Percentiles rank a stretch among this genome's conserved stretches.
phyloP scores from a whole-genome alignment of 1,140 invertebrate species.

The Trichoplusia ni region DNA sequence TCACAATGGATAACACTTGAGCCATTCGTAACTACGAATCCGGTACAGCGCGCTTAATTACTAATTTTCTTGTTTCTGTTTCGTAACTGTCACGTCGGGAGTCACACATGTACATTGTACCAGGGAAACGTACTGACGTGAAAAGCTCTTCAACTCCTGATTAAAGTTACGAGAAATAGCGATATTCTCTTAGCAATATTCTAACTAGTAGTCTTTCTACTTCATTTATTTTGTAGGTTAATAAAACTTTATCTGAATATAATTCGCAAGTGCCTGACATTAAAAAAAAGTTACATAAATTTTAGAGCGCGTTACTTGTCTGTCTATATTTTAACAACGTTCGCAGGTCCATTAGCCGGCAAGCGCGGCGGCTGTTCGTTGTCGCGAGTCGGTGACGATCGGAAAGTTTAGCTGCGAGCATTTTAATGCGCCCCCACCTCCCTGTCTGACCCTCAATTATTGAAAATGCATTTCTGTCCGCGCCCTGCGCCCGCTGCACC shows the following conservation, averaged over 20 bases:
- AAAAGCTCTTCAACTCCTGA: neutral
- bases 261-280: too few relatives aligned
- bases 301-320: too few relatives aligned
- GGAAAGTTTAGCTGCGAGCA: constrained; percentile 69
- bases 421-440: constrained; percentile 68
- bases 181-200: too few relatives aligned
- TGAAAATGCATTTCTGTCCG: constrained; percentile 79
- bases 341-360: constrained; percentile 36
- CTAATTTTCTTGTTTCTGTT: constrained; percentile 22
- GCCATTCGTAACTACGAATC: constrained; percentile 4
- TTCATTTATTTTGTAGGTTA: too few relatives aligned
- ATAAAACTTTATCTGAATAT: too few relatives aligned
- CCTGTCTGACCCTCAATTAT: constrained; percentile 80
- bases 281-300: too few relatives aligned
- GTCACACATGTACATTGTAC: neutral
- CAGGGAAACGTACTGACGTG: too few relatives aligned
- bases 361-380: constrained; percentile 26
- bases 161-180: neutral
- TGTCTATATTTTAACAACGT: neutral
- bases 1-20: neutral
- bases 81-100: constrained; percentile 1
- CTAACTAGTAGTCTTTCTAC: too few relatives aligned
- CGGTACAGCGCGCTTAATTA: constrained; percentile 17
- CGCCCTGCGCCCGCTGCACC: constrained; percentile 64
- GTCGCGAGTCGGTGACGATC: constrained; percentile 54